phyloP scores from a whole-genome alignment of 2,888 invertebrate genomes.

The Lasioglossum pauxillum region DNA sequence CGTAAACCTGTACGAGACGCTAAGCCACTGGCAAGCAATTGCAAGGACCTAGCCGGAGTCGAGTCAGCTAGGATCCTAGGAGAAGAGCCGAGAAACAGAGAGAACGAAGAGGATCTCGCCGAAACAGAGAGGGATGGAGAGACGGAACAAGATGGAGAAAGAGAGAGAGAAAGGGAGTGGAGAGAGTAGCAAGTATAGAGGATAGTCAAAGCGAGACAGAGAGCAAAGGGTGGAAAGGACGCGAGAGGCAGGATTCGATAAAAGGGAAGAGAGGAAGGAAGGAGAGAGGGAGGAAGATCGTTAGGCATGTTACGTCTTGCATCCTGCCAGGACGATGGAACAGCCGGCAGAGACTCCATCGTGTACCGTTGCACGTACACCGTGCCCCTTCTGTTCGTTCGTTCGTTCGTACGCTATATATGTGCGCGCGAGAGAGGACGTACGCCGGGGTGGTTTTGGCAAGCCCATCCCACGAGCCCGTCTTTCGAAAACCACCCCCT shows the following conservation, averaged over 20 bases:
- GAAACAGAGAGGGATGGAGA: conserved; percentile 26
- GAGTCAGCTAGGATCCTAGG: conserved; percentile 69
- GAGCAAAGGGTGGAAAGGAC: conserved; percentile 37
- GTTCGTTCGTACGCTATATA: conserved; percentile 46
- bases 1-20: conserved; percentile 79
- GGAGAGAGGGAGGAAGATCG: conserved; percentile 70
- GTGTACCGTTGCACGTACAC: conserved; percentile 76
- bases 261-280: conserved; percentile 34
- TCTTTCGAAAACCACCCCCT: conserved; percentile 76
- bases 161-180: conserved; percentile 26
- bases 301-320: conserved; percentile 81
- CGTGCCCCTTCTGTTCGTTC: conserved; percentile 73
- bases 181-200: conserved; percentile 3
- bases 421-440: conserved; percentile 75
- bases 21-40: conserved; percentile 84
- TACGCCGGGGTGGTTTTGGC: conserved; percentile 82
- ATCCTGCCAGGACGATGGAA: conserved; percentile 80
- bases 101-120: neutral
- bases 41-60: conserved; percentile 78
- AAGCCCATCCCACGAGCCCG: conserved; percentile 76
- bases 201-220: neutral
- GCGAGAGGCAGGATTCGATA: conserved; percentile 38
- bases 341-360: conserved; percentile 79
- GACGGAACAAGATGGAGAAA: neutral
- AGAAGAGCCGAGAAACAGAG: neutral